Evolutionary conservation across 2,888 invertebrate species (phyloP).

Genomic region (Phyllotreta cruciferae): DNA sequence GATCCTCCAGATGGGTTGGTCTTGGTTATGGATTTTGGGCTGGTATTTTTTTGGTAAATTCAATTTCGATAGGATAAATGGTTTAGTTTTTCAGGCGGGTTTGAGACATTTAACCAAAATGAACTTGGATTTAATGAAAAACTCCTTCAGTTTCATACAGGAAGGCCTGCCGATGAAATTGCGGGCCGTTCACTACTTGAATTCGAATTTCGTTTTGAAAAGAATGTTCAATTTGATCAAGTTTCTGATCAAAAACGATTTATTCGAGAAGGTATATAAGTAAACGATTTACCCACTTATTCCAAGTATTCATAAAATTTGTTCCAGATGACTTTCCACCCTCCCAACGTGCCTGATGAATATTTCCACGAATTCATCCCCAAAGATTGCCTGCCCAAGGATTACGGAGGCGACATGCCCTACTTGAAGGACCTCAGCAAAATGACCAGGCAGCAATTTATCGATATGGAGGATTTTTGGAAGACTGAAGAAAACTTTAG

Average conservation of each 20-base stretch:
- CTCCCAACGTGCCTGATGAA: slow-evolving; percentile 59
- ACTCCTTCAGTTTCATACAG: slow-evolving; percentile 51
- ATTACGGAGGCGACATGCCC: slow-evolving; percentile 68
- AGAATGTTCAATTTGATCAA: slow-evolving; percentile 56
- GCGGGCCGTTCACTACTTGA: slow-evolving; percentile 58
- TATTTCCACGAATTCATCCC: slow-evolving; percentile 63
- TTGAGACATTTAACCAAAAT: slow-evolving; percentile 50
- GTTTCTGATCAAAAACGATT: slow-evolving; percentile 49
- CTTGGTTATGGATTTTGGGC: slow-evolving; percentile 49
- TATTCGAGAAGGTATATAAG: slow-evolving; percentile 48
- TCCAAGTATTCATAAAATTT: not conserved
- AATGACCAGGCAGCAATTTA: slow-evolving; percentile 56
- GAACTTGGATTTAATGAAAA: slow-evolving; percentile 44
- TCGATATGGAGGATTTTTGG: slow-evolving; percentile 51
- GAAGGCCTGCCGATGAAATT: slow-evolving; percentile 57
- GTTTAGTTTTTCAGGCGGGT: slow-evolving; percentile 44
- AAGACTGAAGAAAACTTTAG: slow-evolving; percentile 51
- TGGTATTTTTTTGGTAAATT: slow-evolving; percentile 33
- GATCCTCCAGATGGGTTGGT: slow-evolving; percentile 48
- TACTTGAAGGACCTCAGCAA: slow-evolving; percentile 64
- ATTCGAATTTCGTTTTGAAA: slow-evolving; percentile 57
- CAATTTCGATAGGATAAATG: not conserved
- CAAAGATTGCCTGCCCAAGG: slow-evolving; percentile 59
- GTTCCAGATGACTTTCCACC: slow-evolving; percentile 67
- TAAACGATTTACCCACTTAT: not conserved